These are phyloP conservation scores for Gymnothorax javanicus DNA, from an alignment of 2,797 vertebrate species.

Conservation along the genomic window DNA sequence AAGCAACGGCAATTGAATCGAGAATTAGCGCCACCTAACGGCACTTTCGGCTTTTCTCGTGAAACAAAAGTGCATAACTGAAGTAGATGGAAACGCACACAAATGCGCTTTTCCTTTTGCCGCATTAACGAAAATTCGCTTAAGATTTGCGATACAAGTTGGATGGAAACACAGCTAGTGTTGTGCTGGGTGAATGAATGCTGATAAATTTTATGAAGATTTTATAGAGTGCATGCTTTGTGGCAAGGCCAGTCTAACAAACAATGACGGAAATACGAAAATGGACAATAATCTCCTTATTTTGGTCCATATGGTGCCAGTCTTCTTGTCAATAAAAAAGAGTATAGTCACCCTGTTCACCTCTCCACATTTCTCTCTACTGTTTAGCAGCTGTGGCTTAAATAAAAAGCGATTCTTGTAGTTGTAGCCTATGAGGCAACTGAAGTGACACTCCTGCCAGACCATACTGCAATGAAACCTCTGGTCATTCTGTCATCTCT, in stretches of 20 bases:
- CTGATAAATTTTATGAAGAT: not conserved
- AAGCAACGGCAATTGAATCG: no score
- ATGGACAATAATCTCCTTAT: not conserved
- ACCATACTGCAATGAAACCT: not conserved
- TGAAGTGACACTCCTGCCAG: not conserved
- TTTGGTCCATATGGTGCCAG: not conserved
- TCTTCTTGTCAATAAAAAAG: not conserved
- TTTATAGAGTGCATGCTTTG: not conserved
- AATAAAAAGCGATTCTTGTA: not conserved
- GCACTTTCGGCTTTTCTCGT: no score
- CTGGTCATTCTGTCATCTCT: not conserved
- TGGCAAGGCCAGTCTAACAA: not conserved
- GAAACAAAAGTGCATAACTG: no score
- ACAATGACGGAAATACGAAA: not conserved
- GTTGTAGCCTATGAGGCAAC: not conserved
- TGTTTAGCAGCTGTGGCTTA: not conserved
- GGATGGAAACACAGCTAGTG: no score
- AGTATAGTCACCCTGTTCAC: not conserved
- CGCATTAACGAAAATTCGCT: no score
- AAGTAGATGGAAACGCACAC: no score
- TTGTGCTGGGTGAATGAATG: not conserved
- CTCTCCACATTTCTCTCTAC: not conserved
- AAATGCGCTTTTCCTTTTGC: no score
- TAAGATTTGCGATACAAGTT: no score
- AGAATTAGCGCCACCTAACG: no score